These are phyloP conservation scores for Megaceryle maxima DNA, from an alignment of 2,113 vertebrate genomes.

Conservation along the genomic window DNA sequence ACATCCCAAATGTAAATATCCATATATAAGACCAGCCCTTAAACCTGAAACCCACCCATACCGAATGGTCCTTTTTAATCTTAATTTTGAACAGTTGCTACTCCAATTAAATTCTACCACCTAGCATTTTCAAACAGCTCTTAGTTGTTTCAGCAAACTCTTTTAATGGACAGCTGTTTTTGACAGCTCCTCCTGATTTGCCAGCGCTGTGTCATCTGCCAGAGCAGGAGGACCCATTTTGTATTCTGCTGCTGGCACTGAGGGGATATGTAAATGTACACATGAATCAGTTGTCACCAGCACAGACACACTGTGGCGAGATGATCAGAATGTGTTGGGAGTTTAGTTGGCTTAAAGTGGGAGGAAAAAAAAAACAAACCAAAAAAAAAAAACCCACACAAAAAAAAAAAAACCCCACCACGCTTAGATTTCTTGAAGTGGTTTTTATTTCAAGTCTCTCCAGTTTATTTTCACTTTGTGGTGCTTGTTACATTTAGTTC, in stretches of 20 bases:
- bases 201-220: constrained; percentile 90
- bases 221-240: constrained; percentile 86
- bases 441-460: constrained; percentile 69
- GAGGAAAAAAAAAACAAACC: not conserved
- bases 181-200: constrained; percentile 97
- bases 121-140: constrained; percentile 79
- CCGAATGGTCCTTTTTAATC: constrained; percentile 75
- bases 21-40: constrained; percentile 14
- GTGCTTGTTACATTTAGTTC: constrained; percentile 69
- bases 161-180: constrained; percentile 92
- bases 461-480: constrained; percentile 71
- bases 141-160: constrained; percentile 77
- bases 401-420: not conserved
- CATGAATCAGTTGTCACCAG: constrained; percentile 97
- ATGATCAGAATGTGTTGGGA: constrained; percentile 81
- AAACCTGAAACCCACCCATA: constrained; percentile 27
- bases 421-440: constrained; percentile 71
- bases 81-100: constrained; percentile 82
- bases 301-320: constrained; percentile 86
- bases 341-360: constrained; percentile 75
- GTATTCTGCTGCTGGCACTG: constrained; percentile 89
- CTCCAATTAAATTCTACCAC: constrained; percentile 83
- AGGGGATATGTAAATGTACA: constrained; percentile 91
- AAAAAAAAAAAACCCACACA: too few species aligned
- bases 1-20: constrained; percentile 47